These are phyloP conservation scores for Unio delphinus DNA, from an alignment of 2,888 invertebrate species.

Conservation along the genomic window DNA sequence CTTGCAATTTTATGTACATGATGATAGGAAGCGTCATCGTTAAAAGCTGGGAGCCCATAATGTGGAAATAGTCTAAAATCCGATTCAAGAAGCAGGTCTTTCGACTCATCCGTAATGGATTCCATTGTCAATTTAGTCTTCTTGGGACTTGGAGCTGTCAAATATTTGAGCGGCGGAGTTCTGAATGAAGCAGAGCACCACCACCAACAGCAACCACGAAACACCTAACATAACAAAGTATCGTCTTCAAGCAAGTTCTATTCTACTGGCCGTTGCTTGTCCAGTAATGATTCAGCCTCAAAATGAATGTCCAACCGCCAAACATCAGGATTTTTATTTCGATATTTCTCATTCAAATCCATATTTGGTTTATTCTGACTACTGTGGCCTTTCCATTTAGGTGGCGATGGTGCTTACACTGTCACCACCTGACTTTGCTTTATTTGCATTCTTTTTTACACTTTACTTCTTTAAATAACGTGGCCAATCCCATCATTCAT, in stretches of 20 bases:
- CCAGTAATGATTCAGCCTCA: conserved; percentile 8
- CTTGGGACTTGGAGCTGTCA: too few relatives aligned
- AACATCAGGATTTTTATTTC: conserved; percentile 26
- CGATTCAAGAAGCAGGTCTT: too few relatives aligned
- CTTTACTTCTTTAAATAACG: conserved; percentile 26
- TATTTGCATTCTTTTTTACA: conserved; percentile 18
- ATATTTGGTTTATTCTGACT: conserved; percentile 29
- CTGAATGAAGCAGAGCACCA: too few relatives aligned
- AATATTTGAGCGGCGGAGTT: too few relatives aligned
- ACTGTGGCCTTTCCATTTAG: conserved; percentile 13
- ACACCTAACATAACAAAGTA: conserved; percentile 20
- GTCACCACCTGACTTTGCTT: conserved; percentile 10
- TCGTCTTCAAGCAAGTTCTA: conserved; percentile 13
- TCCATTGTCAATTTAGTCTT: too few relatives aligned
- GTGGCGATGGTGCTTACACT: conserved; percentile 10
- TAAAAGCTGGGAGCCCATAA: conserved; percentile 19
- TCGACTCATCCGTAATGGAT: too few relatives aligned
- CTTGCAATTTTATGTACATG: conserved; percentile 31
- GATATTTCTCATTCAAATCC: conserved; percentile 25
- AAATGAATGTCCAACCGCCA: conserved; percentile 23
- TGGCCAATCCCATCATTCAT: conserved; percentile 24
- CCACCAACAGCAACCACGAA: conserved; percentile 3
- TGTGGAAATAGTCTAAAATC: too few relatives aligned
- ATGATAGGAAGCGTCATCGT: conserved; percentile 28
- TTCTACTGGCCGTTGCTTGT: neutral